Evolutionary conservation across 2,888 invertebrate species (phyloP), one percentile per base, ranked within the genome.

Genomic region (Acanthosepion pharaonis): DNA sequence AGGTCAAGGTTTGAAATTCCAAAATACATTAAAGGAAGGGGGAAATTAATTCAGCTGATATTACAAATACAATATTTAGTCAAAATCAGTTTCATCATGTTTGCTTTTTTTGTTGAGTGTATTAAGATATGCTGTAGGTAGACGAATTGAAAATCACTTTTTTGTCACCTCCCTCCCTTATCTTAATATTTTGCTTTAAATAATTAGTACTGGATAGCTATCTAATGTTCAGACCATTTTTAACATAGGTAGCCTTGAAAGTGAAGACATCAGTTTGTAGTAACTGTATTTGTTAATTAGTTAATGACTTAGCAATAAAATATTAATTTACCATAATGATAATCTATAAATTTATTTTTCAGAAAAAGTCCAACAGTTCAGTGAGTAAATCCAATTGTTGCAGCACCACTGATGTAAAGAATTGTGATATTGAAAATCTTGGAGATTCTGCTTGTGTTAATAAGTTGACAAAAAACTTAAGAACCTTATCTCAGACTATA

Each of bases 381-480:
- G n/a, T 49, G n/a, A 93, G 5, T 4, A 51, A n/a, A 25, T 25
- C 51, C n/a, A 48, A 5, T n/a, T 53, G 53, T 53, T 53, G 51
- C 11, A n/a, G 93, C 53, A 49, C n/a, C n/a, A 51, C 15, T 23
- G 28, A 51, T 92, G 25, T 49, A 28, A 93, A 51, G 53, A 93
- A 49, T 93, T 94, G 64, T 59, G 96, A 96, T 78, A 95, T 95
- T n/a, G 96, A 95, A 55, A 95, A 95, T 92, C 95, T 95, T 55
- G 95, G 95, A 92, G 93, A 94, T 92, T 91, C 91, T 59, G 42
- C 92, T 28, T 94, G 94, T 55, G 64, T 55, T 49, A 51, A 91
- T 3, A 93, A 42, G 5, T 25, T 64, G 1, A 94, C 48, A 48
- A 94, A 94, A 59, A 94, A 94, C 28, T 94, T 94, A 3, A 94